These are phyloP conservation scores for Chanos chanos DNA, from an alignment of 2,797 vertebrate species.

Conservation along the genomic window DNA sequence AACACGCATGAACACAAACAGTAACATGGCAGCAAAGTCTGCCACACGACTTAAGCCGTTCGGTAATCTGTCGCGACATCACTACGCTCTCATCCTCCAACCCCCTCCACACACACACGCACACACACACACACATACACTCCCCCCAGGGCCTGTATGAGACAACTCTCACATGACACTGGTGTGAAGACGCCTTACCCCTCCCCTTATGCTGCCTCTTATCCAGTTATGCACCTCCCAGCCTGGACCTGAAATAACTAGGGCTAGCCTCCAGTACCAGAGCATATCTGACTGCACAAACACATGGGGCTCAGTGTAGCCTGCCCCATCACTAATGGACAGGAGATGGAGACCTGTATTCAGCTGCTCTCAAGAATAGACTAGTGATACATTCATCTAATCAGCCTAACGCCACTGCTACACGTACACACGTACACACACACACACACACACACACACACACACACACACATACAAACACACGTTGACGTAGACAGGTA, in stretches of 20 bases:
- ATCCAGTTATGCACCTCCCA: slow-evolving; percentile 1
- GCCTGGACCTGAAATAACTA: slow-evolving; percentile 23
- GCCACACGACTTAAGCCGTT: slow-evolving; percentile 17
- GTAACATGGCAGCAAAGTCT: slow-evolving; percentile 1
- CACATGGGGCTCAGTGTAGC: slow-evolving; percentile 19
- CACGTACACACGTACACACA: neutral
- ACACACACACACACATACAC: slow-evolving; percentile 11
- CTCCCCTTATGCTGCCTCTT: neutral
- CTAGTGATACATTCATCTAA: slow-evolving; percentile 25
- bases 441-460: slow-evolving; percentile 7
- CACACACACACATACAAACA: neutral
- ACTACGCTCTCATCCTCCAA: slow-evolving; percentile 1
- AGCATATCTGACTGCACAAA: slow-evolving; percentile 8
- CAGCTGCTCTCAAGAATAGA: slow-evolving; percentile 23
- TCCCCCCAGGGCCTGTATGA: neutral
- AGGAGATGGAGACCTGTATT: neutral
- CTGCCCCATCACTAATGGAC: slow-evolving; percentile 21
- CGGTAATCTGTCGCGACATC: slow-evolving; percentile 36
- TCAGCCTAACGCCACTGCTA: neutral
- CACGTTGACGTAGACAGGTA: neutral
- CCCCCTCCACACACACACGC: slow-evolving; percentile 1
- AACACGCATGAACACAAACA: neutral
- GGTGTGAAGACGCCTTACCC: neutral
- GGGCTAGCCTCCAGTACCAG: slow-evolving; percentile 5
- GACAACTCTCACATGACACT: slow-evolving; percentile 6